These are phyloP conservation scores for Coelopa pilipes DNA, from an alignment of 2,888 invertebrate species.

Conservation along the genomic window DNA sequence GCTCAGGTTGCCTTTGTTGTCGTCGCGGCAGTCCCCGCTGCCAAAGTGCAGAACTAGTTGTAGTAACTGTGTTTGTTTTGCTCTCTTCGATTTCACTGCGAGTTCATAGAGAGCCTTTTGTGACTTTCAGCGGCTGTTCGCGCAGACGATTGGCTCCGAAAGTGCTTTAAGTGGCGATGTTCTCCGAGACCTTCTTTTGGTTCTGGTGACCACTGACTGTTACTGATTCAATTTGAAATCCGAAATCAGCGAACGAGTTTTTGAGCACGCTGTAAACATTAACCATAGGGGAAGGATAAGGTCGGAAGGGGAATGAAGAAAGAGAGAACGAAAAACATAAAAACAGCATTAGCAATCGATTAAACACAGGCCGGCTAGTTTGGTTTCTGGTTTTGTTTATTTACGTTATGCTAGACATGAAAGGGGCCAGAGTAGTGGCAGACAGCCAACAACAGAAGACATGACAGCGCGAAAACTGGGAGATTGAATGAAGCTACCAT, in stretches of 20 bases:
- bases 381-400: constrained; percentile 8
- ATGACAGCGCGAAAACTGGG: constrained; percentile 22
- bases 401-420: neutral
- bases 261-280: neutral
- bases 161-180: neutral
- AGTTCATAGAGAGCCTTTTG: too few relatives aligned
- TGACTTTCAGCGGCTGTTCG: neutral
- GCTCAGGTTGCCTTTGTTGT: neutral
- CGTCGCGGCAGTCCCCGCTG: neutral
- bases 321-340: neutral
- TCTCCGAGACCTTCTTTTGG: neutral
- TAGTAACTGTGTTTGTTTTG: neutral
- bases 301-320: too few relatives aligned
- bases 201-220: neutral
- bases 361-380: neutral
- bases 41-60: constrained; percentile 16
- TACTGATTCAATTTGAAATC: too few relatives aligned
- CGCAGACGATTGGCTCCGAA: neutral
- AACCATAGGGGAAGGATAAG: neutral
- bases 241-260: too few relatives aligned
- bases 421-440: neutral
- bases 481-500: neutral
- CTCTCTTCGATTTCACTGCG: too few relatives aligned
- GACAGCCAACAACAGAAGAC: constrained; percentile 2
- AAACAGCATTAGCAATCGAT: constrained; percentile 23